phyloP scores from a whole-genome alignment of 2,113 vertebrate species.

The Catagonus wagneri region DNA sequence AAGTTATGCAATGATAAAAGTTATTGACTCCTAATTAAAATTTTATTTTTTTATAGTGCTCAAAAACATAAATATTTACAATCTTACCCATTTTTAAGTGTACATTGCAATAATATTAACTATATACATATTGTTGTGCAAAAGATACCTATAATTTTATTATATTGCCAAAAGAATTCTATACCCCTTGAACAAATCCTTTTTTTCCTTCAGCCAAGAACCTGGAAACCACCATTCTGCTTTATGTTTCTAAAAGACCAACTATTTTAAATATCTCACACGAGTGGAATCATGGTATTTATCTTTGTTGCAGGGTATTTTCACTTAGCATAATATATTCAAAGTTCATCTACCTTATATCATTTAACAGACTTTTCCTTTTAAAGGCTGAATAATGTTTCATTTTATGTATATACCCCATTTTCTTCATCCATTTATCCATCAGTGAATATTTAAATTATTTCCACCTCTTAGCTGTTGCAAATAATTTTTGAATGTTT shows the following conservation, averaged over 20 bases:
- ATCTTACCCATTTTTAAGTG: not conserved
- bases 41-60: not conserved
- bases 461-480: not conserved
- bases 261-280: not conserved
- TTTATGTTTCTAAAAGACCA: not conserved
- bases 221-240: not conserved
- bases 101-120: not conserved
- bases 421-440: not conserved
- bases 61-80: not conserved
- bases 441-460: not conserved
- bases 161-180: not conserved
- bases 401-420: not conserved
- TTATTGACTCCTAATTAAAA: not conserved
- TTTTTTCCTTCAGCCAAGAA: rapidly evolving
- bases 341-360: not conserved
- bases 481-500: not conserved
- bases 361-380: not conserved
- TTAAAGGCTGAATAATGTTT: not conserved
- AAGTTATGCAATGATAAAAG: not conserved
- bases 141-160: not conserved
- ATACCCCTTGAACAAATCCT: not conserved
- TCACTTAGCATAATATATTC: not conserved
- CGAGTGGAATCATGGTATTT: not conserved
- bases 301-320: not conserved
- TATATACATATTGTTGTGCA: not conserved